Conservation (phyloP, 37 sponge, comb jelly and placozoan species). For the Haliclona indistincta region DNA sequence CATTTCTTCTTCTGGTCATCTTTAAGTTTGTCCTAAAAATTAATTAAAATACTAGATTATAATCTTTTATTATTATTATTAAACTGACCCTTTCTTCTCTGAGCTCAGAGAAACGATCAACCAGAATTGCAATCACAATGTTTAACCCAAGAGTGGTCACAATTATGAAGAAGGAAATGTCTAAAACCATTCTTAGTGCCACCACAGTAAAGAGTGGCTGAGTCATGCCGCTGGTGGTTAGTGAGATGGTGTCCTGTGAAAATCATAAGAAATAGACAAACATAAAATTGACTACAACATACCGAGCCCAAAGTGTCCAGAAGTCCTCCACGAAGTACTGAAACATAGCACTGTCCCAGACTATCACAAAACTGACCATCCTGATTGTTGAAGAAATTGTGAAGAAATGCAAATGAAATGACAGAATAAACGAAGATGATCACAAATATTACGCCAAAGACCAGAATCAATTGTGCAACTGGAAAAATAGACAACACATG, state of each 20-base stretch:
- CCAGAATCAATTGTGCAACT: conserved; percentile 68
- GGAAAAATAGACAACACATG: too few relatives aligned
- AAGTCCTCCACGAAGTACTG: conserved; percentile 55
- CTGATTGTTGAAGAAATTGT: conserved; percentile 37
- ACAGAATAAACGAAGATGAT: conserved; percentile 80
- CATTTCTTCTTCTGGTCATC: not conserved
- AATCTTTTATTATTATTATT: too few relatives aligned
- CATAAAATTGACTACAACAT: too few relatives aligned
- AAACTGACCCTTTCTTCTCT: conserved; percentile 53
- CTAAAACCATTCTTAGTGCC: conserved; percentile 34
- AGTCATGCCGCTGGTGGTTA: not conserved
- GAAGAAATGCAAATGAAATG: conserved; percentile 63
- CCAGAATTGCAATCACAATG: conserved; percentile 88
- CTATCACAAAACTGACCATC: conserved; percentile 61
- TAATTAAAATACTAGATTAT: too few relatives aligned
- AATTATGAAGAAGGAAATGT: conserved; percentile 61
- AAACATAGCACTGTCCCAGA: conserved; percentile 58
- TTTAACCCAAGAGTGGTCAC: conserved; percentile 83
- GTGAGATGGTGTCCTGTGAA: not conserved
- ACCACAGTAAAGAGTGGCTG: too few relatives aligned
- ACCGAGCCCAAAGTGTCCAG: conserved; percentile 47
- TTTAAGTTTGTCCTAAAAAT: not conserved
- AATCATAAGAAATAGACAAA: too few relatives aligned
- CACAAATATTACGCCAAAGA: conserved; percentile 48
- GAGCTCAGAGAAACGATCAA: conserved; percentile 86